Percentiles rank a stretch among this genome's conserved stretches.
These are phyloP conservation scores for Saguinus midas DNA, from an alignment of 2,113 vertebrate genomes.

Conservation along the genomic window DNA sequence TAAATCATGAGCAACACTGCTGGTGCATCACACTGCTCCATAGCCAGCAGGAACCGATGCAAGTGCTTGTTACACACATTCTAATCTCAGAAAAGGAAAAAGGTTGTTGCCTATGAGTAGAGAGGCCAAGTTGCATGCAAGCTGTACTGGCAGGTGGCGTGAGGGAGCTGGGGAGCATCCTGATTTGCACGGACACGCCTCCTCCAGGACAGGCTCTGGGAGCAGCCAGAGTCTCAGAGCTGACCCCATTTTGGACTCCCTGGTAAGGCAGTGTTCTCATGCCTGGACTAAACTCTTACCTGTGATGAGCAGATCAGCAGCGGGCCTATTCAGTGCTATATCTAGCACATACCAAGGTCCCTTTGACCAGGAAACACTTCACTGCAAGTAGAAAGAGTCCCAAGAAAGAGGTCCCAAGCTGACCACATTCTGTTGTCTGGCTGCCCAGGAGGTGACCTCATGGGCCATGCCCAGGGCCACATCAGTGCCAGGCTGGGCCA, in stretches of 20 bases:
- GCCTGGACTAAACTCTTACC: background rate
- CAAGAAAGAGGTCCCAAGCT: background rate
- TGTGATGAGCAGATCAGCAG: background rate
- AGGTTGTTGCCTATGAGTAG: rapidly evolving
- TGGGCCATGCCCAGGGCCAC: no score
- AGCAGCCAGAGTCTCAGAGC: background rate
- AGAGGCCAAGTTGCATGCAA: background rate
- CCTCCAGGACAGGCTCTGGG: background rate
- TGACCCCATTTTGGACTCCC: background rate
- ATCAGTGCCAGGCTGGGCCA: no score
- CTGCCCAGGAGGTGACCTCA: background rate
- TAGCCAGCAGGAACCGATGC: background rate
- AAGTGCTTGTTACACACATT: background rate
- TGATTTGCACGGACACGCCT: background rate
- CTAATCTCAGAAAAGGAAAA: background rate
- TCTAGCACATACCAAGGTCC: background rate
- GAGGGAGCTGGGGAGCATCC: background rate
- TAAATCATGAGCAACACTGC: background rate
- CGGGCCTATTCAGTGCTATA: background rate
- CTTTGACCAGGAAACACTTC: background rate
- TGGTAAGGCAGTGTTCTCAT: background rate
- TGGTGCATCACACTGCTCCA: background rate
- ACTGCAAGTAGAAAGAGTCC: background rate
- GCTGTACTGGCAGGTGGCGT: background rate
- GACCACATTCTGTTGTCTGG: background rate